Evolutionary conservation across 2,888 invertebrate species (phyloP).

Genomic region (Aquatica leii): DNA sequence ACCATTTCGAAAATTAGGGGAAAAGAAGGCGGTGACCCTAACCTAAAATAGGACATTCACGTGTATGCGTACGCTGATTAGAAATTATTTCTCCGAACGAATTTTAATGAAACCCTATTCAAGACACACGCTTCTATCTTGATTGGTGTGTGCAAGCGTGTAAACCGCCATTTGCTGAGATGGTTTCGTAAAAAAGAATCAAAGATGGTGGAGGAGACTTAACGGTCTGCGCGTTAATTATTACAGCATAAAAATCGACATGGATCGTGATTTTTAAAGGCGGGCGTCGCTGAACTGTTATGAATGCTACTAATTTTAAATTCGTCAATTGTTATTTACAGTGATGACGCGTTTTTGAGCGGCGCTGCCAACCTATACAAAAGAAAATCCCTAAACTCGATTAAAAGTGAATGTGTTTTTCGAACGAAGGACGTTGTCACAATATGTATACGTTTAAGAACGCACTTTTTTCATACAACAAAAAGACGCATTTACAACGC

Average conservation of each 20-base stretch:
- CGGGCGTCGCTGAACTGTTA: conserved; percentile 11
- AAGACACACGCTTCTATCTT: not conserved
- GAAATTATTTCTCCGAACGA: not conserved
- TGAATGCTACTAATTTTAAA: not conserved
- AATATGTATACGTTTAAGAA: not conserved
- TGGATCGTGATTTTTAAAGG: conserved; percentile 15
- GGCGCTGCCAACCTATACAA: too few species aligned
- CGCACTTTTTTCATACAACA: too few species aligned
- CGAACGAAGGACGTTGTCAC: not conserved
- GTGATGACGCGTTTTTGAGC: too few species aligned
- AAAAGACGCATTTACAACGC: too few species aligned
- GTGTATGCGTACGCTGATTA: conserved; percentile 2
- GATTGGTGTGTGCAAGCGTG: not conserved
- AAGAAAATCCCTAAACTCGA: too few species aligned
- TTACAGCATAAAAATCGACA: conserved; percentile 21
- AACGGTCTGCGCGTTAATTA: conserved; percentile 20
- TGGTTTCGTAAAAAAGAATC: too few species aligned
- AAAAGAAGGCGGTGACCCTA: not conserved
- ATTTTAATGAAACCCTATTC: conserved; percentile 8
- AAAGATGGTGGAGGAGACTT: not conserved
- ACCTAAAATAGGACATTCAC: conserved; percentile 6
- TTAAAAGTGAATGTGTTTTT: not conserved
- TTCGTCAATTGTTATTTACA: too few species aligned
- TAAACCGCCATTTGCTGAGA: not conserved
- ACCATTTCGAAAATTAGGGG: not conserved